Evolutionary conservation across 2,797 vertebrate species (phyloP).

Genomic region (Morus bassanus): DNA sequence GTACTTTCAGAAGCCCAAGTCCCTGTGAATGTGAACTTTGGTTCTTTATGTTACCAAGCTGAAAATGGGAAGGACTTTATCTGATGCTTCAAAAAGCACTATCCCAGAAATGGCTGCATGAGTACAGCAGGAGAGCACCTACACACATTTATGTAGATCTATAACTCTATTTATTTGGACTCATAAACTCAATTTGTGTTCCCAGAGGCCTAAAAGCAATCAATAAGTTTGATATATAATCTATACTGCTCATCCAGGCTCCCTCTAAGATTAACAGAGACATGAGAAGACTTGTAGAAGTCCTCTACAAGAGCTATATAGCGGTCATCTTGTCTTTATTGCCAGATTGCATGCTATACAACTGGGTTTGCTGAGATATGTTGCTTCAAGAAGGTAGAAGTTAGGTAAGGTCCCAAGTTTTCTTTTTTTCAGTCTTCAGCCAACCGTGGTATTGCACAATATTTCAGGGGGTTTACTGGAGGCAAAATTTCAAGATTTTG

Average conservation of each 20-base stretch:
- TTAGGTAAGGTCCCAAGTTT: background rate
- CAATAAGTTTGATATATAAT: background rate
- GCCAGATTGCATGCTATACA: background rate
- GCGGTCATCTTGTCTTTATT: rapidly evolving
- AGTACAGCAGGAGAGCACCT: background rate
- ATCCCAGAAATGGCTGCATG: background rate
- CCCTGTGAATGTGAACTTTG: background rate
- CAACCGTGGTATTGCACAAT: background rate
- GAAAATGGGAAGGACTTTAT: background rate
- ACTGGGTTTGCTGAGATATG: background rate
- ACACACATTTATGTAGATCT: background rate
- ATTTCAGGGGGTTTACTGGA: background rate
- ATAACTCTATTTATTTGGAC: background rate
- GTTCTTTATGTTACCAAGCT: background rate
- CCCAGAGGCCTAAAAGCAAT: background rate
- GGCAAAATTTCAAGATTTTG: background rate
- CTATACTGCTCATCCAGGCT: background rate
- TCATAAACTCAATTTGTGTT: background rate
- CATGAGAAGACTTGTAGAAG: background rate
- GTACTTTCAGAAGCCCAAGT: background rate
- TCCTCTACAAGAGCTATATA: background rate
- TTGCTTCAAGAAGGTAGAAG: background rate
- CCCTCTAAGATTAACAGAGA: background rate
- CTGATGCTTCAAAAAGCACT: background rate
- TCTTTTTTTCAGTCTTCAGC: background rate